Evolutionary conservation across 35 echinoderm and acorn worm species (phyloP), one percentile per base, ranked within the genome.

Genomic region (Anneissia japonica): DNA sequence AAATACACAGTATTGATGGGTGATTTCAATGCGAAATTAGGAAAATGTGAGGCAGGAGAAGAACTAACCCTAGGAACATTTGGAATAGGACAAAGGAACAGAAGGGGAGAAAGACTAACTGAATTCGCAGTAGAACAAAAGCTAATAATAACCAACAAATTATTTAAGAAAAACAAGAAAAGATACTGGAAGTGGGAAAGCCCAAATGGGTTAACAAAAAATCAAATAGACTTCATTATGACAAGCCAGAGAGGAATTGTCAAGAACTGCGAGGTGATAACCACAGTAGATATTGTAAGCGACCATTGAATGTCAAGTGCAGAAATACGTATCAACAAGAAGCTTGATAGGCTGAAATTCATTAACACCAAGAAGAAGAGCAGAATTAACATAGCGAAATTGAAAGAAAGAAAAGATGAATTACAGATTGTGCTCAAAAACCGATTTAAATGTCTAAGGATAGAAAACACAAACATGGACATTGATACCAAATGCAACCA

Each of bases 111-210:
- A 14, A 83, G 35, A 46, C 81, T 83, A 46, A 39, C 64, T 43
- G 81, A 83, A 28, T 83, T 46, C 64, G 81, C 31, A 12, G 41
- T 46, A 51, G 30, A 55, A 46, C 38, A 55, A 28, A 51, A 51
- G 33, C 41, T 83, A 21, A 55, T 83, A 14, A 55, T 83, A 21
- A 33, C 38, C 12, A 83, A 83, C 32, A 51, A 39, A 14, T 55
- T 16, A 39, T 83, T 83, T 31, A 55, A 83, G 41, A 83, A 83
- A 55, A 14, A 46, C 13, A 12, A 83, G 17, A 6, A 19, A 14
- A 83, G 81, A 51, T 83, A 83, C 64, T 83, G 81, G 41, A 83
- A 39, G 1, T 83, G 81, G 38, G 81, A 83, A 83, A 83, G 81
- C 34, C 81, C 81, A 83, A 55, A 83, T 36, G 81, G 21, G 64